Base-by-base conservation (phyloP, 2,113 vertebrate genomes). In the Marmota monax region DNA sequence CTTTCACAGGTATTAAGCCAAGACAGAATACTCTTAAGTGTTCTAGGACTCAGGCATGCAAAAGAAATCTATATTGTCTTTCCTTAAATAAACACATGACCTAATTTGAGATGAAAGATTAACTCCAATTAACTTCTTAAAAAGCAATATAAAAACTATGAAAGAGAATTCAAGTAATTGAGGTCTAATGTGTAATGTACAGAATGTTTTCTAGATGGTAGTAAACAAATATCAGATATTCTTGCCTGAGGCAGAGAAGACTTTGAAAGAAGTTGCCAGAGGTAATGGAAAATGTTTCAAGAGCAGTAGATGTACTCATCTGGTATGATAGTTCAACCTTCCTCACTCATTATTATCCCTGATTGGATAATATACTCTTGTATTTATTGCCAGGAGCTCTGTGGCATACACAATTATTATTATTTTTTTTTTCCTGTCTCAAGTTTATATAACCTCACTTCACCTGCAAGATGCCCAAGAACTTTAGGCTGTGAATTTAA, bases 91-190 rank as follows among this genome's bases (percentile, higher is more conserved):
- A 96, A 20, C 0, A 13, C 32, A 82, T 58, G 17, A 48, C 69
- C 34, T 96, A 93, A 93, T 87, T 29, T 92, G 2, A 73, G 23
- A 92, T 92, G 89, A 96, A 96, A 91, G 58, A 89, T 87, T 92
- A 93, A 89, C 45, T 53, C 42, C 93, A 97, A 86, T 86, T 93
- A 93, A 77, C 88, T 89, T 92, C 88, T 74, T 96, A 88, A 92
- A 97, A 88, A 72, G 37, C 18, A 88, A 85, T 67, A 51, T 12
- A 95, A 95, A 89, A 63, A 6, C 84, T 88, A 90, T 83, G 17
- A 79, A 96, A 90, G 25, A 69, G 5, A n/a, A 65, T 45, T 51
- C 32, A 94, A 48, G 77, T 70, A 80, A 95, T 12, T 90, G 73
- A 92, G 20, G 51, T 29, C 39, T 84, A 95, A 65, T 32, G 20